Base-by-base conservation (phyloP, 2,113 vertebrate species). In the Mormyrus iriodes region DNA sequence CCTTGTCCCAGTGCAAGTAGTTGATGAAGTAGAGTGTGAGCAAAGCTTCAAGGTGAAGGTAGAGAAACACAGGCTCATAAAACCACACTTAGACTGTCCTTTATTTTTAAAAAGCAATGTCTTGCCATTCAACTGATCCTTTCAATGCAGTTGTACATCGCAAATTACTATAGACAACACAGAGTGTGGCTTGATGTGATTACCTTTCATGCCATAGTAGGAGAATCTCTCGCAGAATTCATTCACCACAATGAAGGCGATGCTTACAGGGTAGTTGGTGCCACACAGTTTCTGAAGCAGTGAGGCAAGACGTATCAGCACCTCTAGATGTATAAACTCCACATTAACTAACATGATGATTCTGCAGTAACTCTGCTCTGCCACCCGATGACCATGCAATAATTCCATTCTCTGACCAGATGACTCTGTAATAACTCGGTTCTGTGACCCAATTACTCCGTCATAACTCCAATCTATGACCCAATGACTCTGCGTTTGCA, bases 131-230 rank as follows among this genome's bases (percentile, higher is more conserved):
- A 17, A 21, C 15, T 79, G 6, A 86, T 52, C 15, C 17, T 73
- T 88, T 69, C n/a, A 48, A 12, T 88, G 35, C 21, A 42, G 44
- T 88, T 88, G 24, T n/a, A 15, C 2, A 27, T 24, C 31, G 27
- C 15, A 55, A 31, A 19, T 48, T 73, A 8, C 31, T 21, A 5
- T 53, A 39, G 31, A 4, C 17, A n/a, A 17, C 21, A 27, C 8
- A 7, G 48, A 85, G 84, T 13, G 48, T 42, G 31, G 92, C 15
- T 69, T n/a, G 12, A 17, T 49, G 27, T 5, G 12, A 88, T 88
- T 96, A 99, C 98, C 97, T 99, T 97, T 97, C 98, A 99, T 99
- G 94, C 98, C 98, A 97, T 99, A 99, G 95, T 97, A 99, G 93
- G 98, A 99, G 95, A 99, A 99, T 21, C 98, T 97, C 88, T 99